Base-by-base conservation (phyloP, 2,113 vertebrate species). In the Malaclemys terrapin region DNA sequence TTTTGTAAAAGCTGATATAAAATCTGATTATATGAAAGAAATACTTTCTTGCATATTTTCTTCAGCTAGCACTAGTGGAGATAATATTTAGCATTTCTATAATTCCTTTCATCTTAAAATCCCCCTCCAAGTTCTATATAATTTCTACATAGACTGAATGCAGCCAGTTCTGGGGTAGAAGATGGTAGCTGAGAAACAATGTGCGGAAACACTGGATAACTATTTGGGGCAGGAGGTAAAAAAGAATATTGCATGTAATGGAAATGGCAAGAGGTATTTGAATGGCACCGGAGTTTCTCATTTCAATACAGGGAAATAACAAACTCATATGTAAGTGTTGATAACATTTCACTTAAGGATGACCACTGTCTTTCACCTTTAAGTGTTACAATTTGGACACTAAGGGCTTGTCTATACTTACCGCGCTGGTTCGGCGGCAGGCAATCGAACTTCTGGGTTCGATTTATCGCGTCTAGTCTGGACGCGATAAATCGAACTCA, bases 161-260 rank as follows among this genome's bases (percentile, higher is more conserved):
- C 54, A 93, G 82, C 69, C 78, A 90, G 62, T 95, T 94, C 94
- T 94, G 91, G 88, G 94, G 79, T 91, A 85, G 89, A 96, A 95
- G 93, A 93, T 56, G 91, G 91, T 59, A 59, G 85, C 86, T 69
- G 80, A 88, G 89, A 84, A 47, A 42, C 82, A 13, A 52, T 27
- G 14, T 45, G 19, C 1, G 0, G 31, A 83, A 29, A 75, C 0
- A 0, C 47, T 7, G 35, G 69, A 10, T 65, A 53, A 50, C 65
- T 91, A 0, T 45, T 56, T 81, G 50, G 91, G 9, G 1, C 20
- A 35, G 56, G 35, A 78, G 69, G 38, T 53, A 83, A 35, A 85
- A 91, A 80, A 50, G 42, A 38, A 47, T 69, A 22, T 45, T 80
- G 50, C 89, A 88, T 91, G 82, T 82, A 91, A 27, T 8, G 8